phyloP scores from a whole-genome alignment of 2,797 vertebrate species.

The Characodon lateralis region DNA sequence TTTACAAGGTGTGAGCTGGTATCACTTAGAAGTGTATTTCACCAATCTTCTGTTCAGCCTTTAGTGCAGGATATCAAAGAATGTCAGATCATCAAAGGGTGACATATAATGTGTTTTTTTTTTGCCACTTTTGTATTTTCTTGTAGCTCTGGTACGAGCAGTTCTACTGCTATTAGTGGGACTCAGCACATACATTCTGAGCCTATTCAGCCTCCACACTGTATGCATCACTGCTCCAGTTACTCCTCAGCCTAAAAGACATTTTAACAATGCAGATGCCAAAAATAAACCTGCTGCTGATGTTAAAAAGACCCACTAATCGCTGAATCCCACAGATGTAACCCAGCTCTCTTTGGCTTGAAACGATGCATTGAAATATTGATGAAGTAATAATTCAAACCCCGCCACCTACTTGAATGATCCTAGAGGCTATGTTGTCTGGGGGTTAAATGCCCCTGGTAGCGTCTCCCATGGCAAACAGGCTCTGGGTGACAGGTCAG shows the following conservation, averaged over 20 bases:
- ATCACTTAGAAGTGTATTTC: slow-evolving; percentile 55
- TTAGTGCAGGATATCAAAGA: slow-evolving; percentile 17
- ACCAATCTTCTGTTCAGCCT: slow-evolving; percentile 27
- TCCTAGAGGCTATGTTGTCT: no score
- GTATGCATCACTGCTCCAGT: slow-evolving; percentile 20
- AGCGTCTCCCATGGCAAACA: no score
- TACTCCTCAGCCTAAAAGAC: slow-evolving; percentile 17
- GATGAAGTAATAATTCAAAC: slow-evolving; percentile 26
- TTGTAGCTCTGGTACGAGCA: slow-evolving; percentile 10
- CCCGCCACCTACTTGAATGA: neutral
- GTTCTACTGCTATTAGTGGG: slow-evolving; percentile 20
- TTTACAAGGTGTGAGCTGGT: slow-evolving; percentile 26
- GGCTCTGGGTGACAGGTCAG: no score
- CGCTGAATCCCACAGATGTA: slow-evolving; percentile 37
- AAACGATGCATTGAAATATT: slow-evolving; percentile 39
- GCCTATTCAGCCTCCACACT: slow-evolving; percentile 26
- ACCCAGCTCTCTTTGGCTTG: slow-evolving; percentile 42
- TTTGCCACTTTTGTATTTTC: slow-evolving; percentile 13
- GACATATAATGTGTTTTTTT: neutral
- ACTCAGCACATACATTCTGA: slow-evolving; percentile 34
- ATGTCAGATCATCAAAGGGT: neutral
- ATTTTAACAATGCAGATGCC: slow-evolving; percentile 52
- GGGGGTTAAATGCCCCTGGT: no score
- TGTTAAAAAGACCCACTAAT: slow-evolving; percentile 41
- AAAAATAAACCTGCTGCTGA: slow-evolving; percentile 47